These are phyloP conservation scores for Helicoverpa armigera DNA, from an alignment of 1,140 invertebrate species.

Conservation along the genomic window DNA sequence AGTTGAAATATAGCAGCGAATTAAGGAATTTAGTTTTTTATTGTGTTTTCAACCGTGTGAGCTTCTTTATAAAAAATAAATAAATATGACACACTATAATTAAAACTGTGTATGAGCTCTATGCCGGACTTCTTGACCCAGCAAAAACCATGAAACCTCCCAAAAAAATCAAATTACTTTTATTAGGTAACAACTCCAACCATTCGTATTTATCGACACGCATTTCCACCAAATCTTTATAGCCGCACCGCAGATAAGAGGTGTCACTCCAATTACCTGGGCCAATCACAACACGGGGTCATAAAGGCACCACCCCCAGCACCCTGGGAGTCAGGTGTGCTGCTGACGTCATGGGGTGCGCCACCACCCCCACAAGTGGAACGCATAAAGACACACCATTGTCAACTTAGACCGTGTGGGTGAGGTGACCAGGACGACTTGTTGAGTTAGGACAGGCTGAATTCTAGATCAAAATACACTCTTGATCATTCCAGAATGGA, in stretches of 20 bases:
- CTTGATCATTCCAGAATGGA: too few relatives aligned
- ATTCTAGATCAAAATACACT: neutral
- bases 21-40: too few relatives aligned
- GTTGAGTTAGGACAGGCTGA: neutral
- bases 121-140: too few relatives aligned
- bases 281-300: conserved; percentile 1
- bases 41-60: too few relatives aligned
- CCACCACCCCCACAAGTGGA: conserved; percentile 14
- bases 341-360: conserved; percentile 36
- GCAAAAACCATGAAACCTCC: neutral
- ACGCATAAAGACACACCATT: conserved; percentile 38
- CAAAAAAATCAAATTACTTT: neutral
- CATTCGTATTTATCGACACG: neutral
- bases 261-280: neutral
- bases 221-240: conserved; percentile 11
- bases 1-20: too few relatives aligned
- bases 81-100: too few relatives aligned
- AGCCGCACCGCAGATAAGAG: neutral
- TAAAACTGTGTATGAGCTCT: too few relatives aligned
- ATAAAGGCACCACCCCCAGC: conserved; percentile 6
- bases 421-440: neutral
- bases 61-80: too few relatives aligned
- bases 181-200: neutral
- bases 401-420: neutral
- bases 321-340: conserved; percentile 10